Evolutionary conservation across 2,113 vertebrate genomes (phyloP).

Genomic region (Gila orcuttii): DNA sequence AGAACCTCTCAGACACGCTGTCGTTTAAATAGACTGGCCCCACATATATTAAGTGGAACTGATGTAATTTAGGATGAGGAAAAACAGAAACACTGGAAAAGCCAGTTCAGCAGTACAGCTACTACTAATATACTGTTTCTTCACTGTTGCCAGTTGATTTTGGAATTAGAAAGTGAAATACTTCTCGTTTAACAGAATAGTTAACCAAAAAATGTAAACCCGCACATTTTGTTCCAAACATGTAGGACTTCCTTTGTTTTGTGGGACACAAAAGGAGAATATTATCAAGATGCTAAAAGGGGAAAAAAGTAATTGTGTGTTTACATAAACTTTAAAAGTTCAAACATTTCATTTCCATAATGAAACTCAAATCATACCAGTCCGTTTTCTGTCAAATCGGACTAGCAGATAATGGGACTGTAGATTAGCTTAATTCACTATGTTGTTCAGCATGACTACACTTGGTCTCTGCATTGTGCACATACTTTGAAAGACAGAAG

Average conservation of each 20-base stretch:
- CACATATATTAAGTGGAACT: conserved; percentile 15
- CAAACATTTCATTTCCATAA: too few species aligned
- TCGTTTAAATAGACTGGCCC: conserved; percentile 19
- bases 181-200: too few species aligned
- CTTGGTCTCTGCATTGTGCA: neutral
- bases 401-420: neutral
- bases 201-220: too few species aligned
- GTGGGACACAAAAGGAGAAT: neutral
- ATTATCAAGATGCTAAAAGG: neutral
- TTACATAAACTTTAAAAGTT: neutral
- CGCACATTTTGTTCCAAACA: too few species aligned
- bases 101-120: neutral
- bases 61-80: conserved; percentile 19
- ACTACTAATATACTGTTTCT: neutral
- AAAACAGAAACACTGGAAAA: neutral
- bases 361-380: neutral
- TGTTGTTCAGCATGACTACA: neutral
- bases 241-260: neutral
- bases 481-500: neutral
- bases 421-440: neutral
- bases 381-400: neutral
- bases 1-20: neutral
- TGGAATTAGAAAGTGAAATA: neutral
- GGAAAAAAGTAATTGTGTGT: neutral
- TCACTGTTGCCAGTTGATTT: neutral